Conservation (phyloP, 2,888 invertebrate genomes). For the Clusia tigrina region DNA sequence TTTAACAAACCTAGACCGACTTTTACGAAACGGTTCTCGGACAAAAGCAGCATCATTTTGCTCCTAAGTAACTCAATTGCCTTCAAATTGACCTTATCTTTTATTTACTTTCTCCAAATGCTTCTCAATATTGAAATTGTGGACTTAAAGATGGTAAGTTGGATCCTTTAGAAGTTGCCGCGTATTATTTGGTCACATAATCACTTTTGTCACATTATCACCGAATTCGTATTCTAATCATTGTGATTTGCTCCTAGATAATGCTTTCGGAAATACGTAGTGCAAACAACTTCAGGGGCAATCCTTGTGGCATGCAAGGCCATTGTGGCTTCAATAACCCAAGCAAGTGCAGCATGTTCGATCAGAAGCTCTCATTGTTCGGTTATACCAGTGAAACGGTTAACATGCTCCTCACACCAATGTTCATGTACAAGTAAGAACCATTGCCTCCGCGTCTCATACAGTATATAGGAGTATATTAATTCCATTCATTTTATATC, state of each 20-base stretch:
- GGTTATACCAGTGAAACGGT: slow-evolving; percentile 96
- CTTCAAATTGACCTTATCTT: slow-evolving; percentile 12
- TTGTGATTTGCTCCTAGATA: slow-evolving; percentile 67
- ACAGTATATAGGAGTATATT: background rate
- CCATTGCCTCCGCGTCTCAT: background rate
- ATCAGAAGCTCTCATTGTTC: slow-evolving; percentile 87
- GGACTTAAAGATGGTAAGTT: slow-evolving; percentile 32
- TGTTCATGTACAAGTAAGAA: slow-evolving; percentile 91
- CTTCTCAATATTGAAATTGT: slow-evolving; percentile 13
- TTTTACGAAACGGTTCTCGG: too few species aligned
- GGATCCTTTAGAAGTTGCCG: background rate
- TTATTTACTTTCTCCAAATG: slow-evolving; percentile 23
- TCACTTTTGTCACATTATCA: background rate
- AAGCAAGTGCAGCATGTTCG: slow-evolving; percentile 70
- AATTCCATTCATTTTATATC: slow-evolving; percentile 2
- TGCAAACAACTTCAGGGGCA: slow-evolving; percentile 69
- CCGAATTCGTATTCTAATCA: background rate
- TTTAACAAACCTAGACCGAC: too few species aligned
- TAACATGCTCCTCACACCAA: slow-evolving; percentile 91
- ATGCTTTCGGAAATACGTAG: slow-evolving; percentile 81
- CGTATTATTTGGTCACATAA: background rate
- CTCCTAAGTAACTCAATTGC: background rate
- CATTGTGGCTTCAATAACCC: slow-evolving; percentile 24
- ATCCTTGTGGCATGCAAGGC: background rate
- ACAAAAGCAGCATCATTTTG: too few species aligned